These are phyloP conservation scores for Drosophila nannoptera DNA, from an alignment of 1,140 invertebrate species.

Conservation along the genomic window DNA sequence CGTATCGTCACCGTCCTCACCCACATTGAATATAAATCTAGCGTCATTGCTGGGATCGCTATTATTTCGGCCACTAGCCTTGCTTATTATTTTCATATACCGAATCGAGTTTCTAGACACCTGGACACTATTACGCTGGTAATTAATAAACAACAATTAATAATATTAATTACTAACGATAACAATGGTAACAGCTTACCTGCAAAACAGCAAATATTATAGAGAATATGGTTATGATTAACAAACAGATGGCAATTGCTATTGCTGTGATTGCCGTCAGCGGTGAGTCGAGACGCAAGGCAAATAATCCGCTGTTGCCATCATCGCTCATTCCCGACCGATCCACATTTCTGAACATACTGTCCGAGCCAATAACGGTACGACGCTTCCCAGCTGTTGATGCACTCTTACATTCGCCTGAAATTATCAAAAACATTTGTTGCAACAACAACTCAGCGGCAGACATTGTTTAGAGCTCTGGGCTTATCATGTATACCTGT, in stretches of 20 bases:
- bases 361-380: constrained; percentile 81
- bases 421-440: neutral
- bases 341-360: constrained; percentile 45
- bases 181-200: constrained; percentile 77
- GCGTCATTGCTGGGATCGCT: constrained; percentile 49
- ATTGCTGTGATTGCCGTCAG: constrained; percentile 83
- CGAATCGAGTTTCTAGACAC: constrained; percentile 61
- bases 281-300: constrained; percentile 65
- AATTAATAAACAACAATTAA: neutral
- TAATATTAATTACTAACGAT: neutral
- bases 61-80: constrained; percentile 23
- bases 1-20: constrained; percentile 49
- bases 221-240: constrained; percentile 84
- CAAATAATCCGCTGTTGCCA: constrained; percentile 76
- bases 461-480: neutral
- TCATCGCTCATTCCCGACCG: constrained; percentile 19
- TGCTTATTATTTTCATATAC: constrained; percentile 57
- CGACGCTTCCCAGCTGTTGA: constrained; percentile 87
- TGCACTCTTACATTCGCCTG: constrained; percentile 85
- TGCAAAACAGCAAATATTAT: constrained; percentile 85
- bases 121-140: constrained; percentile 63
- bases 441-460: too few relatives aligned
- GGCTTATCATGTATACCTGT: constrained; percentile 80
- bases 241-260: constrained; percentile 83
- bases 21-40: constrained; percentile 66